phyloP scores from a whole-genome alignment of 2,888 invertebrate genomes.

The Cephus nigrinus region DNA sequence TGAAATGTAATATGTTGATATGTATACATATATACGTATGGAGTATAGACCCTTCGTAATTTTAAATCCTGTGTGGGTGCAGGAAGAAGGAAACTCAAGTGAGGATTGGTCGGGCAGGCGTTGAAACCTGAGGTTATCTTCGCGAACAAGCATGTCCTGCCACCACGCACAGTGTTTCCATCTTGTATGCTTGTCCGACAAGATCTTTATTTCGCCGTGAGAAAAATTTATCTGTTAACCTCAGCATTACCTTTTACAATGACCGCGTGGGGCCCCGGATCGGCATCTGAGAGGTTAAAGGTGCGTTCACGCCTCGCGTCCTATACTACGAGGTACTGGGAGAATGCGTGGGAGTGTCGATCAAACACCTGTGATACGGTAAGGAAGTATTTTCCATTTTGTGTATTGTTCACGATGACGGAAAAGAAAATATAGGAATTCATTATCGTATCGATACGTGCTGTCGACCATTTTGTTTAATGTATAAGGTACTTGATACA shows the following conservation, averaged over 20 bases:
- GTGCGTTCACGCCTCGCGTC: conserved; percentile 29
- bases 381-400: background rate
- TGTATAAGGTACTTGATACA: background rate
- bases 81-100: conserved; percentile 1
- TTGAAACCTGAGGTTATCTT: conserved; percentile 26
- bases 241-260: conserved; percentile 16
- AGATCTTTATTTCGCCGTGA: conserved; percentile 56
- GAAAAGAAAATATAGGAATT: background rate
- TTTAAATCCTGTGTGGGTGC: conserved; percentile 9
- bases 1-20: background rate
- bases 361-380: conserved; percentile 2
- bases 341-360: conserved; percentile 1
- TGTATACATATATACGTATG: background rate
- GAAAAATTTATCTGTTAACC: conserved; percentile 44
- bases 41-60: conserved; percentile 1
- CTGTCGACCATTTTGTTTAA: background rate
- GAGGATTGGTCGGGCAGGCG: conserved; percentile 14
- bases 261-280: background rate
- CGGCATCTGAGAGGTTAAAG: conserved; percentile 28
- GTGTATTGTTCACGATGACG: background rate
- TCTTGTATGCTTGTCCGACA: conserved; percentile 56
- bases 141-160: conserved; percentile 29
- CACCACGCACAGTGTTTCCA: conserved; percentile 50
- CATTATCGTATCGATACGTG: background rate
- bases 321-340: background rate